phyloP scores from a whole-genome alignment of 2,113 vertebrate genomes.

The Microcebus jonahi region DNA sequence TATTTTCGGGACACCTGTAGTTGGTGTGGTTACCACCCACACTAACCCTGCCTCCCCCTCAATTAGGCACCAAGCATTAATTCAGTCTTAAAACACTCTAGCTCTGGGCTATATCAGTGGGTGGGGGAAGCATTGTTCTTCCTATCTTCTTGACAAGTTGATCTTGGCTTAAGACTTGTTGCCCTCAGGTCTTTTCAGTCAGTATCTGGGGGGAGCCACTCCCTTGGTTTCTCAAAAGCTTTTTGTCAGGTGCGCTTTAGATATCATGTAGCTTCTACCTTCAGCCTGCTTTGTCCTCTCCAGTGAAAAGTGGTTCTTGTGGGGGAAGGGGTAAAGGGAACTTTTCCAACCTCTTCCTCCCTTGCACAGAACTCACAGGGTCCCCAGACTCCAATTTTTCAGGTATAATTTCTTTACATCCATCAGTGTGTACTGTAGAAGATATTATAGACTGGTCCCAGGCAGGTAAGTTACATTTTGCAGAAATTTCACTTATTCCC shows the following conservation, averaged over 20 bases:
- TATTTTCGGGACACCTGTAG: constrained; percentile 58
- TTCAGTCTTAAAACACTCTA: constrained; percentile 37
- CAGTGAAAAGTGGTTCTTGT: constrained; percentile 46
- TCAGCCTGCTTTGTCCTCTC: constrained; percentile 33
- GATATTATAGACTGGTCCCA: constrained; percentile 58
- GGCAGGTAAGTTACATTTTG: constrained; percentile 65
- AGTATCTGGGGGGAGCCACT: constrained; percentile 36
- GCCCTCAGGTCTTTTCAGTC: constrained; percentile 66
- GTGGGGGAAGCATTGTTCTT: constrained; percentile 63
- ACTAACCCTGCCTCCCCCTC: neutral
- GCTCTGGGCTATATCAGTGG: constrained; percentile 25
- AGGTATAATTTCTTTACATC: constrained; percentile 62
- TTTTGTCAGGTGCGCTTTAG: constrained; percentile 54
- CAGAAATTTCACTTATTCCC: constrained; percentile 72
- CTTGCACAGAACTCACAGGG: constrained; percentile 34
- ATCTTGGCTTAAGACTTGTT: constrained; percentile 69
- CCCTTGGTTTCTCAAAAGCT: constrained; percentile 59
- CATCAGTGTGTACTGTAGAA: constrained; percentile 23
- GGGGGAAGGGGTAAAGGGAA: neutral
- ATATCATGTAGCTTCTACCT: constrained; percentile 50
- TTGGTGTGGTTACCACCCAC: constrained; percentile 59
- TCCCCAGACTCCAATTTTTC: constrained; percentile 63
- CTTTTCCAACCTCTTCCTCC: constrained; percentile 36
- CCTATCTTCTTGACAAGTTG: constrained; percentile 68
- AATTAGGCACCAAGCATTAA: constrained; percentile 51